Evolutionary conservation across 2,797 vertebrate genomes (phyloP).

Genomic region (Nannoperca obscura): DNA sequence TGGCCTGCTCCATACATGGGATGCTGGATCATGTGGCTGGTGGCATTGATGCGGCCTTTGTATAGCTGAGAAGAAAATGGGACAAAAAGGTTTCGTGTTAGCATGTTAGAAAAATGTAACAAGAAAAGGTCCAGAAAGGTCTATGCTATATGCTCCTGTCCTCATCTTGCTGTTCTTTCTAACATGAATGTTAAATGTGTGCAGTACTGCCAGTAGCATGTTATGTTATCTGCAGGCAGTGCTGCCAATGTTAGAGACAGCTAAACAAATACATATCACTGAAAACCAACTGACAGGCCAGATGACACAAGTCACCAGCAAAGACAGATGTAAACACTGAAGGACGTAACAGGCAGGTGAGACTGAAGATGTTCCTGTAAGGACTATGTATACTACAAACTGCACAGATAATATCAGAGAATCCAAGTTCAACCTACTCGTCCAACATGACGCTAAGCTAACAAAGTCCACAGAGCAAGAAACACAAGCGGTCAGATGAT

Average conservation of each 20-base stretch:
- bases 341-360: too few relatives aligned
- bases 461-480: too few relatives aligned
- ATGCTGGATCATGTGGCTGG: slow-evolving; percentile 98
- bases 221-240: not conserved
- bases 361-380: too few relatives aligned
- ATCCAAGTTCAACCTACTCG: too few relatives aligned
- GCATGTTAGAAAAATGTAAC: not conserved
- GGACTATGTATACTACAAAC: too few relatives aligned
- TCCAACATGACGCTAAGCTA: too few relatives aligned
- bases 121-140: too few relatives aligned
- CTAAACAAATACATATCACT: not conserved
- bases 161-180: not conserved
- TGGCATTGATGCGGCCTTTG: slow-evolving; percentile 99
- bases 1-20: slow-evolving; percentile 99
- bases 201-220: slow-evolving; percentile 1
- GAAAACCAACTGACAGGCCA: not conserved
- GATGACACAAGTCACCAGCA: too few relatives aligned
- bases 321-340: too few relatives aligned
- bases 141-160: not conserved
- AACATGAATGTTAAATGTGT: slow-evolving; percentile 43
- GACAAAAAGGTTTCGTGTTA: not conserved
- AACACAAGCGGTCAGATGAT: too few relatives aligned
- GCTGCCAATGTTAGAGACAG: not conserved
- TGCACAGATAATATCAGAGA: too few relatives aligned
- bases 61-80: slow-evolving; percentile 87